Conservation (phyloP, 1,140 invertebrate genomes). For the Ptiloglossa arizonensis region DNA sequence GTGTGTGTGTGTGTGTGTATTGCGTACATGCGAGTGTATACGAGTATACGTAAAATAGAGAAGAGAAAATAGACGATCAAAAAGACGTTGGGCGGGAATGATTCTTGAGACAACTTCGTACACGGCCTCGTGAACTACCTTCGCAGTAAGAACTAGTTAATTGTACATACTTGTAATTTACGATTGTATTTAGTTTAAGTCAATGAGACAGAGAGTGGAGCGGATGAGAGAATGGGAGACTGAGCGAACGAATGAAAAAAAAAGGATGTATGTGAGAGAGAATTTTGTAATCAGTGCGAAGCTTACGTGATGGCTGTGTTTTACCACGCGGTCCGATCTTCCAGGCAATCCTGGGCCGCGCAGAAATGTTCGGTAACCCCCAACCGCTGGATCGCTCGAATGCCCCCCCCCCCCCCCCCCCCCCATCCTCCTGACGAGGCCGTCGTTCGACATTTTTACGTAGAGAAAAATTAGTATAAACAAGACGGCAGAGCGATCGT, state of each 20-base stretch:
- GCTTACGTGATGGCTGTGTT: conserved; percentile 55
- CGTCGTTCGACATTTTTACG: conserved; percentile 23
- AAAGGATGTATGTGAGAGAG: not conserved
- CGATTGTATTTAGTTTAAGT: conserved; percentile 53
- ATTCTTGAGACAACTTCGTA: conserved; percentile 34
- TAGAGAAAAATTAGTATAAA: conserved; percentile 17
- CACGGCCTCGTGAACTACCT: conserved; percentile 25
- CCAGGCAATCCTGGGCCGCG: conserved; percentile 48
- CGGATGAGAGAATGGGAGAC: not conserved
- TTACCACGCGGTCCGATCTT: conserved; percentile 53
- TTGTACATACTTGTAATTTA: conserved; percentile 52
- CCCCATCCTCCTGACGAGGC: not conserved
- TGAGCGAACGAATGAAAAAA: not conserved
- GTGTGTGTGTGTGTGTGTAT: not conserved
- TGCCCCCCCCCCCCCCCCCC: not conserved
- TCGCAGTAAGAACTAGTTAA: conserved; percentile 49
- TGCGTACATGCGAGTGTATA: not conserved
- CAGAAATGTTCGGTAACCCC: conserved; percentile 50
- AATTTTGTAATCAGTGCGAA: conserved; percentile 51
- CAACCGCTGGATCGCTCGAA: conserved; percentile 15
- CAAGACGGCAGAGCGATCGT: conserved; percentile 15
- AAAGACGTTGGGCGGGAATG: not conserved
- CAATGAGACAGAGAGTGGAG: not conserved
- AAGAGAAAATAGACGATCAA: not conserved
- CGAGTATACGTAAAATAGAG: not conserved